Percentiles rank a stretch among this genome's conserved stretches.
Evolutionary conservation across 2,797 vertebrate genomes (phyloP).

Genomic region (Dermochelys coriacea): DNA sequence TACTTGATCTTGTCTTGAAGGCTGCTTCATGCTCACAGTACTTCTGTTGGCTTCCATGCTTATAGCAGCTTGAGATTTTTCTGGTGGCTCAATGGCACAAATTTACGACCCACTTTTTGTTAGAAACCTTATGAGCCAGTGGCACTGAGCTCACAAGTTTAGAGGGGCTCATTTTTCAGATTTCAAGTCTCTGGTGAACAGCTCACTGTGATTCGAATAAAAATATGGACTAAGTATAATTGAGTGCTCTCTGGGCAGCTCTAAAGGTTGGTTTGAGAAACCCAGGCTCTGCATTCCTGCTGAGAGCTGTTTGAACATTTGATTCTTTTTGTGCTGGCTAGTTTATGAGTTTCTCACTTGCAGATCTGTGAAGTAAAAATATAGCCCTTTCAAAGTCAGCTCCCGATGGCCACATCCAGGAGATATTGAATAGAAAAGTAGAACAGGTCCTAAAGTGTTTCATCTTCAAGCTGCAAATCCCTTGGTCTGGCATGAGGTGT

Average conservation of each 20-base stretch:
- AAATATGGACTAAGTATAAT: constrained; percentile 48
- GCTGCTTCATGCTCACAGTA: not conserved
- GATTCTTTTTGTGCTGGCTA: constrained; percentile 20
- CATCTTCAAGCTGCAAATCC: not conserved
- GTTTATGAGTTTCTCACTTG: constrained; percentile 35
- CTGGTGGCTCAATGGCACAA: not conserved
- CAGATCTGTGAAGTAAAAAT: constrained; percentile 10
- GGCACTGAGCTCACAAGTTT: constrained; percentile 10
- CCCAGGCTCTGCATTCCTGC: constrained; percentile 15
- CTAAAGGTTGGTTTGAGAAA: constrained; percentile 40
- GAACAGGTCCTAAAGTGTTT: constrained; percentile 1
- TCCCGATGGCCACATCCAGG: not conserved
- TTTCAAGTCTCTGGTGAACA: constrained; percentile 38
- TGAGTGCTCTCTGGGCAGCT: constrained; percentile 51
- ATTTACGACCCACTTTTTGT: constrained; percentile 42
- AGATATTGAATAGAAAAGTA: not conserved
- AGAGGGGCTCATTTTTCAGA: constrained; percentile 52
- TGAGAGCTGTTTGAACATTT: constrained; percentile 16
- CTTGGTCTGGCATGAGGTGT: not conserved
- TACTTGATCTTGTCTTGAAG: constrained; percentile 6
- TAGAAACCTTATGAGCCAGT: constrained; percentile 48
- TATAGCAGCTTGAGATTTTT: not conserved
- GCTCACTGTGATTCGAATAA: constrained; percentile 43
- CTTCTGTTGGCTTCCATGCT: not conserved
- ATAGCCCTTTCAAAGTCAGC: constrained; percentile 22